These are phyloP conservation scores for Perithous albicinctus DNA, from an alignment of 2,888 invertebrate genomes.

Conservation along the genomic window DNA sequence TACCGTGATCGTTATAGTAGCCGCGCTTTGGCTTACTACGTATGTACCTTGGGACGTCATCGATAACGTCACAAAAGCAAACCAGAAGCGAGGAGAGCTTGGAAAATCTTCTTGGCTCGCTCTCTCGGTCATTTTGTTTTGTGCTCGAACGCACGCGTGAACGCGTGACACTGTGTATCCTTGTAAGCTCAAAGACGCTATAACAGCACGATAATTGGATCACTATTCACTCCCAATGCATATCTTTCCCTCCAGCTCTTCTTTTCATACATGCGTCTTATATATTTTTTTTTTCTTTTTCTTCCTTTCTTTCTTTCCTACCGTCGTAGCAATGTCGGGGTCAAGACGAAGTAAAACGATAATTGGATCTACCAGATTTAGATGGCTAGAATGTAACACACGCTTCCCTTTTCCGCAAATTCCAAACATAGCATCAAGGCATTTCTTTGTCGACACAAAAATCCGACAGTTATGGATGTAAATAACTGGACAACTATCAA, in stretches of 20 bases:
- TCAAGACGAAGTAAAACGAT: slow-evolving; percentile 51
- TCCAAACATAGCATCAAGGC: neutral
- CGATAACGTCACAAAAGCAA: slow-evolving; percentile 52
- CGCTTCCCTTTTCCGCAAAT: neutral
- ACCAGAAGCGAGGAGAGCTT: no score
- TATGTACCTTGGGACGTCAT: slow-evolving; percentile 52
- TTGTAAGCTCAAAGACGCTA: slow-evolving; percentile 25
- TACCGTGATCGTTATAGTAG: slow-evolving; percentile 22
- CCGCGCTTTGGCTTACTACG: slow-evolving; percentile 35
- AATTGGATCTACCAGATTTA: slow-evolving; percentile 54
- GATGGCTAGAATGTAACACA: neutral
- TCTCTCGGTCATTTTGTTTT: slow-evolving; percentile 14
- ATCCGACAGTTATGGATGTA: neutral
- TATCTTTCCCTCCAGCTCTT: neutral
- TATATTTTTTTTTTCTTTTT: slow-evolving; percentile 7
- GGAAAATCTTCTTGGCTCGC: slow-evolving; percentile 25
- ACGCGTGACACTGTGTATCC: slow-evolving; percentile 29
- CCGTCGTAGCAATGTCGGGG: slow-evolving; percentile 55
- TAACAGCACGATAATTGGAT: slow-evolving; percentile 38
- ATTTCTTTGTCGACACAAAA: neutral
- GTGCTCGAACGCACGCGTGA: neutral
- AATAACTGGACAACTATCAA: no score
- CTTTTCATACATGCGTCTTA: neutral
- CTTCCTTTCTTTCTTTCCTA: neutral
- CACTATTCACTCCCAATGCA: slow-evolving; percentile 12